A percentile compares a stretch with the other conserved stretches of the same genome.
phyloP scores from a whole-genome alignment of 2,888 invertebrate genomes.

The Ochropacha duplaris region DNA sequence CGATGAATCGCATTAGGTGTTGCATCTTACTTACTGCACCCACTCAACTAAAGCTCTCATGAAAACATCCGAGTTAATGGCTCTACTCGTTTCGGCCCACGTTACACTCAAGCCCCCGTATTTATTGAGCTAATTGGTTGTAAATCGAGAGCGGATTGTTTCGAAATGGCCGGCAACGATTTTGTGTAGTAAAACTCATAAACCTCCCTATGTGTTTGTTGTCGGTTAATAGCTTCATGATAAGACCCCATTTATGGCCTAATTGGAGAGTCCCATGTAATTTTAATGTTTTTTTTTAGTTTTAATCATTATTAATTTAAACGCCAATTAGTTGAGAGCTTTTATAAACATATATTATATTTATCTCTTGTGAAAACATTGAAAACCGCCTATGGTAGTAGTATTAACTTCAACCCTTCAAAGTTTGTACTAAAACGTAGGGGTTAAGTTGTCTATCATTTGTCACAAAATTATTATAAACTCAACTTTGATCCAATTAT shows the following conservation, averaged over 20 bases:
- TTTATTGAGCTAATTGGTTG: conserved; percentile 79
- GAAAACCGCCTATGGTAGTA: background rate
- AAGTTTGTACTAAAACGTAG: background rate
- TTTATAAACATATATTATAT: conserved; percentile 23
- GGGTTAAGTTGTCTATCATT: background rate
- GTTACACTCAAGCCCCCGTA: conserved; percentile 58
- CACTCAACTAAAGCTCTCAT: background rate
- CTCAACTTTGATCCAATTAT: no score
- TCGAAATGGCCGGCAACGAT: conserved; percentile 73
- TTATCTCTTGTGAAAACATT: conserved; percentile 9
- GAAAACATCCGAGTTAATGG: conserved; percentile 31
- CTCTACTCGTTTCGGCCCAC: conserved; percentile 40
- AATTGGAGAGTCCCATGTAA: conserved; percentile 65
- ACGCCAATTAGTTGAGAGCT: conserved; percentile 63
- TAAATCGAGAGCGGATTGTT: conserved; percentile 74
- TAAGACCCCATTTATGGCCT: conserved; percentile 72
- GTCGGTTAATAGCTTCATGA: conserved; percentile 75
- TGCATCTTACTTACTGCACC: background rate
- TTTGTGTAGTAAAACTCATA: conserved; percentile 79
- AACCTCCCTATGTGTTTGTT: conserved; percentile 74
- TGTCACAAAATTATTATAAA: no score
- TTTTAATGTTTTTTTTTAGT: conserved; percentile 54
- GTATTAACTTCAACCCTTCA: background rate
- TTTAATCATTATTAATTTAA: conserved; percentile 72
- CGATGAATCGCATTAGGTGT: background rate